A percentile compares a stretch with the other conserved stretches of the same genome.
Conservation (phyloP, 2,113 vertebrate genomes). For the Tachycineta bicolor region DNA sequence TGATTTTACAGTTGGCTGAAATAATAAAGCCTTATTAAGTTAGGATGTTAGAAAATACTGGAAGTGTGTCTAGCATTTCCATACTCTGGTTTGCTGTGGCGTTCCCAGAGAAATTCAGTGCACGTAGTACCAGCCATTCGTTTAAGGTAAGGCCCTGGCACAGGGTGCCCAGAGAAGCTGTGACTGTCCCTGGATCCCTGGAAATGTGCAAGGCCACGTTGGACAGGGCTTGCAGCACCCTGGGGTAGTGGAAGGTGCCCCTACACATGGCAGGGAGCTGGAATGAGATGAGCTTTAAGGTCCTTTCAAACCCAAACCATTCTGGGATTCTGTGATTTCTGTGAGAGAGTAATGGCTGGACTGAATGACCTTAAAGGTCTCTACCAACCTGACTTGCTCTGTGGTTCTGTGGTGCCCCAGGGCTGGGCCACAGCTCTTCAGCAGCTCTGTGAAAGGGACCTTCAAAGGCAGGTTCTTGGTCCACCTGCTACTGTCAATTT, state of each 20-base stretch:
- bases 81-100: neutral
- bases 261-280: neutral
- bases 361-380: neutral
- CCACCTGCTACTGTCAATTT: neutral
- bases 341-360: neutral
- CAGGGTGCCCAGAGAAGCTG: neutral
- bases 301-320: neutral
- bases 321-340: neutral
- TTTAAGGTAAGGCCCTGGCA: neutral
- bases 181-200: neutral
- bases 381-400: neutral
- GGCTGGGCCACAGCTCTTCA: neutral
- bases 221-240: neutral
- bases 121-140: neutral
- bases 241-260: neutral
- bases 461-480: neutral
- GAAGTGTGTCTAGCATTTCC: neutral
- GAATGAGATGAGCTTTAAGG: neutral
- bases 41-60: slow-evolving; percentile 25
- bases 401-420: neutral
- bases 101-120: neutral
- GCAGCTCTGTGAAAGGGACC: neutral
- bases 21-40: slow-evolving; percentile 32
- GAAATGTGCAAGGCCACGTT: neutral
- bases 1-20: slow-evolving; percentile 44